phyloP scores from a whole-genome alignment of 2,888 invertebrate genomes.

The Acleris literana region DNA sequence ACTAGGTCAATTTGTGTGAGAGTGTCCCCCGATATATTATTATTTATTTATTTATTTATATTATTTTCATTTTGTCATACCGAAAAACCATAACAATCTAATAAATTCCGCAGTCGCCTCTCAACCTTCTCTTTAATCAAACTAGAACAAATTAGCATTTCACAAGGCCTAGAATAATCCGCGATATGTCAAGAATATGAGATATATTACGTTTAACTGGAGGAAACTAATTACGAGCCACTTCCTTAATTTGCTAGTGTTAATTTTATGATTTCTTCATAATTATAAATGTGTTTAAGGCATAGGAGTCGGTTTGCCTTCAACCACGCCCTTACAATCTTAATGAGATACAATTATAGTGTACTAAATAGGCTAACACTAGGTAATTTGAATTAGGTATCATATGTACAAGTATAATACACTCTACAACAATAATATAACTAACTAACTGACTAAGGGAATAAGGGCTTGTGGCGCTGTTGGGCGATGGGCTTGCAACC shows the following conservation, averaged over 20 bases:
- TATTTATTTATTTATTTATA: too few species aligned
- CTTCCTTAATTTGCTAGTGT: conserved; percentile 31
- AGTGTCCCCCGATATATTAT: too few species aligned
- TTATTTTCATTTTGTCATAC: too few species aligned
- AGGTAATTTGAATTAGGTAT: too few species aligned
- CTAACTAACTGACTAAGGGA: too few species aligned
- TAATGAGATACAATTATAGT: conserved; percentile 14
- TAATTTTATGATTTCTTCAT: conserved; percentile 30
- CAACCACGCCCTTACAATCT: conserved; percentile 4
- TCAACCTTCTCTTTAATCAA: conserved; percentile 5
- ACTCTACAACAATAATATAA: too few species aligned
- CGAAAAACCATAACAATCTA: too few species aligned
- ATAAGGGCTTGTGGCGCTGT: too few species aligned
- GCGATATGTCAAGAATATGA: conserved; percentile 32
- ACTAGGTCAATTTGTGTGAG: too few species aligned
- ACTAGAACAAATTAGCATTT: conserved; percentile 26
- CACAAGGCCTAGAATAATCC: conserved; percentile 30
- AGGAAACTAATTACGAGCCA: conserved; percentile 28
- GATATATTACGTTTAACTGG: conserved; percentile 17
- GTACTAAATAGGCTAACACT: too few species aligned
- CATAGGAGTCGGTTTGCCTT: conserved; percentile 5
- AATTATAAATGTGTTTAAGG: conserved; percentile 12
- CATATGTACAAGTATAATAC: too few species aligned
- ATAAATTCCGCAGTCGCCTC: not conserved
- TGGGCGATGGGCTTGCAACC: too few species aligned